These are phyloP conservation scores for Bombus haemorrhoidalis DNA, from an alignment of 1,140 invertebrate genomes.

Conservation along the genomic window DNA sequence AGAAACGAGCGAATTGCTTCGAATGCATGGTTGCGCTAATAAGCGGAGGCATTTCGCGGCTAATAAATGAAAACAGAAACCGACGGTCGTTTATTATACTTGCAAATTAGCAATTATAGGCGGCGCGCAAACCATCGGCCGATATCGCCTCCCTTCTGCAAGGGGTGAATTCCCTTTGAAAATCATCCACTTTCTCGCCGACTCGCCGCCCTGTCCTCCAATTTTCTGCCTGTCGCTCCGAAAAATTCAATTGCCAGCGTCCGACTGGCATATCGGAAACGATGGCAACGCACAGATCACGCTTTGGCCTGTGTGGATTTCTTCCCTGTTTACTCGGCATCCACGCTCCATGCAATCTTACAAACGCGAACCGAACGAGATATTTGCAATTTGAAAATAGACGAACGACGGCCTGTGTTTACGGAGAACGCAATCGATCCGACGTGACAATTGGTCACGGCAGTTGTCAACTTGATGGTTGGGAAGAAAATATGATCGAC, in stretches of 20 bases:
- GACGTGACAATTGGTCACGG: too few species aligned
- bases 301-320: too few species aligned
- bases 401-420: too few species aligned
- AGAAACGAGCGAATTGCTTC: constrained; percentile 54
- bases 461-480: too few species aligned
- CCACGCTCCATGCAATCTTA: accelerated
- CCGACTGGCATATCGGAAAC: too few species aligned
- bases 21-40: constrained; percentile 75
- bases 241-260: background rate
- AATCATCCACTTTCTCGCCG: constrained; percentile 4
- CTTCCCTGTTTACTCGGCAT: too few species aligned
- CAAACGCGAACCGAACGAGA: too few species aligned
- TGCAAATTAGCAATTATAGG: constrained; percentile 77
- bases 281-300: too few species aligned
- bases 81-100: constrained; percentile 71
- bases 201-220: background rate
- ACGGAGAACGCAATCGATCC: too few species aligned
- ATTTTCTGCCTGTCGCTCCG: background rate
- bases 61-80: constrained; percentile 78
- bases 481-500: too few species aligned
- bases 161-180: constrained; percentile 1
- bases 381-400: too few species aligned
- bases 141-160: constrained; percentile 39
- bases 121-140: constrained; percentile 28
- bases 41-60: constrained; percentile 73